These are phyloP conservation scores for Pachymerium ferrugineum DNA, from an alignment of 2,888 invertebrate genomes.

Conservation along the genomic window DNA sequence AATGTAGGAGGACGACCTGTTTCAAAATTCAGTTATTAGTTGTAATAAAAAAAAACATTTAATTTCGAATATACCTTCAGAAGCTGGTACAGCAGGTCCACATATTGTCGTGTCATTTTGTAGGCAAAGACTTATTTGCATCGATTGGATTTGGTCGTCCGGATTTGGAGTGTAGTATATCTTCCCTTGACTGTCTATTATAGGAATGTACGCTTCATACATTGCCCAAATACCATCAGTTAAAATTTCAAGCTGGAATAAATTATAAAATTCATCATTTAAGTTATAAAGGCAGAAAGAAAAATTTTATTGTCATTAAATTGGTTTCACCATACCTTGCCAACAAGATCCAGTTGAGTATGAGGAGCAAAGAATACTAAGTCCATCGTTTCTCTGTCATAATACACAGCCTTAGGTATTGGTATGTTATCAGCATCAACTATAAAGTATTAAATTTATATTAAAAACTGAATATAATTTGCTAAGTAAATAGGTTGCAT, in stretches of 20 bases:
- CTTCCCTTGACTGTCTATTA: conserved; percentile 27
- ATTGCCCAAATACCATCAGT: conserved; percentile 22
- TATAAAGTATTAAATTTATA: conserved; percentile 1
- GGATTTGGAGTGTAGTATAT: conserved; percentile 23
- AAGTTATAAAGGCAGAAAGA: not conserved
- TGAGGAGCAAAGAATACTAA: conserved; percentile 38
- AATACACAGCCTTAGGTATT: conserved; percentile 39
- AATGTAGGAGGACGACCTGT: conserved; percentile 51
- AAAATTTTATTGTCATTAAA: not conserved
- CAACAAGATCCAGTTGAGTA: conserved; percentile 38
- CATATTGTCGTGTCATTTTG: conserved; percentile 74
- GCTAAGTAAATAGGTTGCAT: not conserved
- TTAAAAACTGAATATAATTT: not conserved
- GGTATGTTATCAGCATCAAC: conserved; percentile 38
- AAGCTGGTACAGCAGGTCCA: conserved; percentile 75
- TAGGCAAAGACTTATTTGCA: conserved; percentile 67
- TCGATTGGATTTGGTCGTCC: conserved; percentile 14
- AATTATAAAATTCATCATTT: not conserved
- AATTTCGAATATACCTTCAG: conserved; percentile 39
- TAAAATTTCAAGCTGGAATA: conserved; percentile 29
- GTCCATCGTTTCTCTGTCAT: conserved; percentile 38
- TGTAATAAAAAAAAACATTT: not conserved
- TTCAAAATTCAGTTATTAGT: not conserved
- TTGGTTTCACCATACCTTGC: conserved; percentile 12
- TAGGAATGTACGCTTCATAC: conserved; percentile 23